Conservation (phyloP, 2,113 vertebrate species). For the Brachyistius frenatus region DNA sequence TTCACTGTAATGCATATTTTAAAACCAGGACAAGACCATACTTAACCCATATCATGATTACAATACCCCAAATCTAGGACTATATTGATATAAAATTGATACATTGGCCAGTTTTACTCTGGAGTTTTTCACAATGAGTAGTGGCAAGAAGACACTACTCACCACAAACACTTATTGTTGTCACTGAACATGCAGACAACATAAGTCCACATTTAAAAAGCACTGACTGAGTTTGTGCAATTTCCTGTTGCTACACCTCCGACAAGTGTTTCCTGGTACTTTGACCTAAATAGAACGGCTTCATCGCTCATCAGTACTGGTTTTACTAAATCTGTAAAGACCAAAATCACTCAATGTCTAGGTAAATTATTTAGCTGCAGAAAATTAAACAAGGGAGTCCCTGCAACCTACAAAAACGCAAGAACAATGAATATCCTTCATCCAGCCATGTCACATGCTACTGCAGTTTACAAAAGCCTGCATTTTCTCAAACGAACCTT, state of each 20-base stretch:
- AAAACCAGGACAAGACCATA: too few species aligned
- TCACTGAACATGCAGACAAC: slow-evolving; percentile 10
- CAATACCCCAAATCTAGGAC: too few species aligned
- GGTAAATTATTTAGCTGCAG: not conserved
- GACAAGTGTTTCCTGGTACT: slow-evolving; percentile 36
- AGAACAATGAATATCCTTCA: slow-evolving; percentile 3
- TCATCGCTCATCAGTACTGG: not conserved
- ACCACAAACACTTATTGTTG: slow-evolving; percentile 7
- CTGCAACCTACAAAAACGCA: not conserved
- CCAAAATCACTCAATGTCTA: not conserved
- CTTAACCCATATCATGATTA: too few species aligned
- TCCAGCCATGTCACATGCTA: not conserved
- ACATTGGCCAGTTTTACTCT: not conserved
- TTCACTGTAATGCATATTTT: too few species aligned
- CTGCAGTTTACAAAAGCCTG: slow-evolving; percentile 1
- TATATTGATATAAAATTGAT: too few species aligned
- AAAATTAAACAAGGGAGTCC: not conserved
- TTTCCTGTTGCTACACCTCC: slow-evolving; percentile 41
- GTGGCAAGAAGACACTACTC: not conserved
- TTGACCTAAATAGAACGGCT: slow-evolving; percentile 29
- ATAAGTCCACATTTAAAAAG: slow-evolving; percentile 21
- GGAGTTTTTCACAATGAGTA: not conserved
- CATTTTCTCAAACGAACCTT: slow-evolving; percentile 31
- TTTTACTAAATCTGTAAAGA: not conserved
- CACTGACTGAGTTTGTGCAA: slow-evolving; percentile 13